Conservation (phyloP, 2,113 vertebrate genomes). For the Tachuris rubrigastra region DNA sequence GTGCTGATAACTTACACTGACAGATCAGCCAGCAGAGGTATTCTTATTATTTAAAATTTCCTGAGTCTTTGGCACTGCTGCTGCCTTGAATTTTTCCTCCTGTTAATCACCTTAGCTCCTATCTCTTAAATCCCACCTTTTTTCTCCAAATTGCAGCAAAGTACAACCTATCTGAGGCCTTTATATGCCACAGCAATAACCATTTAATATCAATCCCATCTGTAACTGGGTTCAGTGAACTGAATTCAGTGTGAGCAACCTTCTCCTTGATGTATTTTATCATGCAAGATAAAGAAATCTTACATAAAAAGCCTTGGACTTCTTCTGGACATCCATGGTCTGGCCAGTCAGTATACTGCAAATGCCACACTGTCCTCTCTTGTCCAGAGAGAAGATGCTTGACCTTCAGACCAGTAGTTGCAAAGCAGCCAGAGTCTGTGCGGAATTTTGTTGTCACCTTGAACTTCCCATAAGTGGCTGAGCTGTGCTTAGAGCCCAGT, state of each 20-base stretch:
- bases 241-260: not conserved
- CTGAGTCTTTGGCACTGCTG: not conserved
- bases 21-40: not conserved
- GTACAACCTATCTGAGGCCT: not conserved
- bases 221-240: not conserved
- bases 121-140: not conserved
- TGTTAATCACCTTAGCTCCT: not conserved
- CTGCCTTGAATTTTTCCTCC: not conserved
- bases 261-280: not conserved
- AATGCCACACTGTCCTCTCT: slow-evolving; percentile 86
- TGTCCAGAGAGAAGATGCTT: slow-evolving; percentile 84
- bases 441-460: slow-evolving; percentile 88
- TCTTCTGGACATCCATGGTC: slow-evolving; percentile 93
- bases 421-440: slow-evolving; percentile 86
- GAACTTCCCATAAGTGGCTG: slow-evolving; percentile 85
- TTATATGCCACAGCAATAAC: not conserved
- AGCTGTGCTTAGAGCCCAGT: slow-evolving; percentile 85
- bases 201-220: not conserved
- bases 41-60: not conserved
- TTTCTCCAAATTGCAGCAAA: not conserved
- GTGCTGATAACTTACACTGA: not conserved
- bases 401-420: slow-evolving; percentile 85
- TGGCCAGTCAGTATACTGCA: slow-evolving; percentile 86
- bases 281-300: slow-evolving; percentile 56
- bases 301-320: slow-evolving; percentile 90